Percentiles rank a stretch among this genome's conserved stretches.
Conservation (phyloP, 2,113 vertebrate genomes). For the Pteropus alecto region DNA sequence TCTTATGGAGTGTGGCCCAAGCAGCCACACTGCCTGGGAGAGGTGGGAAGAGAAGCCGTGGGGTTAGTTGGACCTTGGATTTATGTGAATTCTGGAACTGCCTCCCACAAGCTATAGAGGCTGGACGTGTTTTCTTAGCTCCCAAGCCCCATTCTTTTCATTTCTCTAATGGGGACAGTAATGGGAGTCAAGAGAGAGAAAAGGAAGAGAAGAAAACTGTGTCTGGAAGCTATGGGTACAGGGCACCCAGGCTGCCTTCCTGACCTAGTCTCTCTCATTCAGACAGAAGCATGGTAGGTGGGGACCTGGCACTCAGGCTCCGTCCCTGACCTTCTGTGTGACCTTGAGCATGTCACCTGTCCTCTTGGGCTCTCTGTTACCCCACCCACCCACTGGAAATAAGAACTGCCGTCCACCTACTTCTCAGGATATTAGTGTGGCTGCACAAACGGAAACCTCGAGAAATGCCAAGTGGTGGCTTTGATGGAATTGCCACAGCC, state of each 20-base stretch:
- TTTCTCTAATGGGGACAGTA: not conserved
- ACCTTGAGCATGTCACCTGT: too few species aligned
- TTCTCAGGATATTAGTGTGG: fast-evolving
- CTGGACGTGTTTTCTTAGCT: fast-evolving
- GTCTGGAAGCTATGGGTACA: not conserved
- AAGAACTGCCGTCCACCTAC: not conserved
- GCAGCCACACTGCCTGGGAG: not conserved
- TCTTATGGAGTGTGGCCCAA: fast-evolving
- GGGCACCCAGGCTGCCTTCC: not conserved
- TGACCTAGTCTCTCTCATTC: not conserved
- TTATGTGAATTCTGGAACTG: not conserved
- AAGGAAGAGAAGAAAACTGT: too few species aligned
- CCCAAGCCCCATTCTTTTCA: not conserved
- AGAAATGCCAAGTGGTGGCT: fast-evolving
- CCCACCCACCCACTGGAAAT: not conserved
- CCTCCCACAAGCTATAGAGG: not conserved
- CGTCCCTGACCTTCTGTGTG: not conserved
- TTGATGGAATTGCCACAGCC: fast-evolving
- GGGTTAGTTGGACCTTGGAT: too few species aligned
- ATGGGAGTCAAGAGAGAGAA: not conserved
- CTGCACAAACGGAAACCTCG: fast-evolving
- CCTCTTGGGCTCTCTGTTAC: not conserved
- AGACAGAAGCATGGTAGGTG: too few species aligned
- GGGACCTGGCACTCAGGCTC: not conserved
- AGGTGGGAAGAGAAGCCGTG: fast-evolving